phyloP scores from a whole-genome alignment of 2,888 invertebrate species.

The Carabus problematicus region DNA sequence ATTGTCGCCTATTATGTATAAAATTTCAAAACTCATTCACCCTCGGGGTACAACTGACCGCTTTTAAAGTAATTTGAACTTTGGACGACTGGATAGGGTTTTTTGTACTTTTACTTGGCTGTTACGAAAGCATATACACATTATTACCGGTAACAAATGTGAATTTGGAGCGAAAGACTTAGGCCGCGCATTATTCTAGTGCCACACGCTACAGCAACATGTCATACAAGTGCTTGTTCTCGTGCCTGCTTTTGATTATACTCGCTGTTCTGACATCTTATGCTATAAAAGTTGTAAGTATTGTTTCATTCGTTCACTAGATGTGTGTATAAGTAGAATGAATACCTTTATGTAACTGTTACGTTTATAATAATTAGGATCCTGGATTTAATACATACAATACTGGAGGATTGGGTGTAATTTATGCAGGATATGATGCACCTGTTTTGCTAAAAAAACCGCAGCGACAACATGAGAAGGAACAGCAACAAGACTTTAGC shows the following conservation, averaged over 20 bases:
- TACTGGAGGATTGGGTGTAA: conserved; percentile 25
- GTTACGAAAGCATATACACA: conserved; percentile 10
- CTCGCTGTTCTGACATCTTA: conserved; percentile 14
- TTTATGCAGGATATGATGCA: conserved; percentile 32
- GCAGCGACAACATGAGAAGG: conserved; percentile 63
- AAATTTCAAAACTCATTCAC: too few relatives aligned
- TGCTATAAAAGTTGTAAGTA: conserved; percentile 34
- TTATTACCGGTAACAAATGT: conserved; percentile 12
- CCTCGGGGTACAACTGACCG: too few relatives aligned
- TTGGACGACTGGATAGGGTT: neutral
- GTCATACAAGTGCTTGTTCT: conserved; percentile 23
- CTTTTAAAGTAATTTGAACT: neutral
- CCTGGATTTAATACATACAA: conserved; percentile 21
- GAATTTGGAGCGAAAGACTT: conserved; percentile 4
- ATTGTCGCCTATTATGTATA: too few relatives aligned
- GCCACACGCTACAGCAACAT: conserved; percentile 31
- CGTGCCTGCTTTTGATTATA: conserved; percentile 16
- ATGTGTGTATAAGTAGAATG: neutral
- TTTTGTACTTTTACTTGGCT: conserved; percentile 14
- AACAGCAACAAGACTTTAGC: conserved; percentile 76
- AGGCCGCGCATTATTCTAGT: conserved; percentile 17
- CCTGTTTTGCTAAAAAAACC: conserved; percentile 37
- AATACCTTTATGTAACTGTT: neutral
- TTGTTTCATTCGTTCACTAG: neutral
- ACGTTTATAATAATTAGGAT: conserved; percentile 13